phyloP scores from a whole-genome alignment of 2,113 vertebrate genomes.

The Aegypius monachus region DNA sequence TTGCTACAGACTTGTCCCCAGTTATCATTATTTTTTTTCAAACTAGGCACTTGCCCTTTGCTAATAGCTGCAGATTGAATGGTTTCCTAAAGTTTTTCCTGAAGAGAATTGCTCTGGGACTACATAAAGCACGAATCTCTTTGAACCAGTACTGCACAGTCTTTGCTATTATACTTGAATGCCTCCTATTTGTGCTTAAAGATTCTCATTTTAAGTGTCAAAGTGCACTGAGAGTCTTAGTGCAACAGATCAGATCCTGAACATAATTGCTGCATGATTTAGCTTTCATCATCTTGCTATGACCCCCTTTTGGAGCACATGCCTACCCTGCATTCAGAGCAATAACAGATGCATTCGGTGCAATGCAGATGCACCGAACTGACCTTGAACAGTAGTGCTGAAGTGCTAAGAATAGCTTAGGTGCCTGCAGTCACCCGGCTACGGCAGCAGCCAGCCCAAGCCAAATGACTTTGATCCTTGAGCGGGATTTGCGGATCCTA shows the following conservation, averaged over 20 bases:
- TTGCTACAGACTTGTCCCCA: neutral
- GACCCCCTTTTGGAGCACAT: constrained; percentile 13
- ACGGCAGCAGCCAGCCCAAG: neutral
- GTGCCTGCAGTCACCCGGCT: neutral
- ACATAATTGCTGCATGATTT: neutral
- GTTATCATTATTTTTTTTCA: neutral
- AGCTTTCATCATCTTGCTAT: constrained; percentile 7
- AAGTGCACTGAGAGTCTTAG: neutral
- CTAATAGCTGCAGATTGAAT: neutral
- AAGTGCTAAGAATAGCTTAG: constrained; percentile 5
- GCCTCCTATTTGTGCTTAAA: neutral
- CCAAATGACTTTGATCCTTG: neutral
- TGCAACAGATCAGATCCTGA: neutral
- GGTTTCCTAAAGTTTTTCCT: neutral
- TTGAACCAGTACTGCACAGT: neutral
- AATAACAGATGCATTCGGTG: too few relatives aligned
- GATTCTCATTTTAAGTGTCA: neutral
- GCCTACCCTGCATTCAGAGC: neutral
- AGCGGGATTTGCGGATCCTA: neutral
- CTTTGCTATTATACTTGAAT: neutral
- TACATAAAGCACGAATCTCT: neutral
- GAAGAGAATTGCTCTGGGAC: neutral
- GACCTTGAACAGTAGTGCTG: constrained; percentile 5
- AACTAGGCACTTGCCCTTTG: neutral
- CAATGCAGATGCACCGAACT: neutral